These are phyloP conservation scores for Tenthredo livida DNA, from an alignment of 2,888 invertebrate species.

Conservation along the genomic window DNA sequence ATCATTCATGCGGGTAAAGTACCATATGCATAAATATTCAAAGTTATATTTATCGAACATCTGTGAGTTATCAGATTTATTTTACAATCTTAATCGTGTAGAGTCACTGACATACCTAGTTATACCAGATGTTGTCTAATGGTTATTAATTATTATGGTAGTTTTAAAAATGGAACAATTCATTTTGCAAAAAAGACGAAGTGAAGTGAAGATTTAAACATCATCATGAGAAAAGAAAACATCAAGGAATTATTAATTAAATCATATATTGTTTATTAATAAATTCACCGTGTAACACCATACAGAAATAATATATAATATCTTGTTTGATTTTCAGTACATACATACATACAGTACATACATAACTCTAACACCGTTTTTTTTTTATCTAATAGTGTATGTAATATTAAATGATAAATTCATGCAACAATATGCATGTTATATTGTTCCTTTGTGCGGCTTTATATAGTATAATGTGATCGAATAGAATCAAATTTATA, in stretches of 20 bases:
- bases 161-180: neutral
- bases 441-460: neutral
- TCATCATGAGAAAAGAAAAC: neutral
- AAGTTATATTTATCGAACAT: neutral
- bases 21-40: neutral
- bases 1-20: neutral
- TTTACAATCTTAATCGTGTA: neutral
- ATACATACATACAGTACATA: neutral
- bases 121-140: neutral
- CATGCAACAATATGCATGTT: neutral
- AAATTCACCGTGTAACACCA: neutral
- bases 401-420: neutral
- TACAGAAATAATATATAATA: neutral
- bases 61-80: too few species aligned
- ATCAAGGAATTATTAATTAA: neutral
- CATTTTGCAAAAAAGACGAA: neutral
- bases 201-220: neutral
- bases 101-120: neutral
- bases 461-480: neutral
- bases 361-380: neutral
- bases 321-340: neutral
- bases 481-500: neutral
- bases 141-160: neutral
- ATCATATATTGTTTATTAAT: constrained; percentile 14
- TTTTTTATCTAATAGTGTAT: neutral